Percentiles rank a stretch among this genome's conserved stretches.
phyloP scores from a whole-genome alignment of 2,113 vertebrate genomes.

The Mesocricetus auratus region DNA sequence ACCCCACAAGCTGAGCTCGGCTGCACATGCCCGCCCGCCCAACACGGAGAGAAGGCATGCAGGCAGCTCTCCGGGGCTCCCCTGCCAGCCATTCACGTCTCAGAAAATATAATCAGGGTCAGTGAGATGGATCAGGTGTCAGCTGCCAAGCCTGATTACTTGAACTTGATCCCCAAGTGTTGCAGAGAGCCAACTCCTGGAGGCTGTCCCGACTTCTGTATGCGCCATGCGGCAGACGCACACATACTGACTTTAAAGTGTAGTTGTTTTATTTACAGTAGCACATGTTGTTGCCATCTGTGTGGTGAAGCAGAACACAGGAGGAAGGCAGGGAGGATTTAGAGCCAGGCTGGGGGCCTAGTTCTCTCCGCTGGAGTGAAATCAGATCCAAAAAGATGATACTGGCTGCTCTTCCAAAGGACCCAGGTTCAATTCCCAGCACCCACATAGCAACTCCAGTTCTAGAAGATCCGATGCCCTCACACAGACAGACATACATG shows the following conservation, averaged over 20 bases:
- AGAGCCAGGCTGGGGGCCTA: not conserved
- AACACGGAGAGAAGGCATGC: not conserved
- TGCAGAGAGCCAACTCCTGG: not conserved
- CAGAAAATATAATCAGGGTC: not conserved
- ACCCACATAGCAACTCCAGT: too few relatives aligned
- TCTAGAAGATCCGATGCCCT: too few relatives aligned
- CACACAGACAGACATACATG: too few relatives aligned
- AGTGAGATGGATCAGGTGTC: not conserved
- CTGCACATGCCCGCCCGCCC: not conserved
- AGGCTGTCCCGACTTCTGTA: not conserved
- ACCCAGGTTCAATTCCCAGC: too few relatives aligned
- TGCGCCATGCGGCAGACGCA: not conserved
- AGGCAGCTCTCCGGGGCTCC: not conserved
- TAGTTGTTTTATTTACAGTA: not conserved
- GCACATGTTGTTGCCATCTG: not conserved
- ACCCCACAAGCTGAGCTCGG: not conserved
- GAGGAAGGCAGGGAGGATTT: not conserved
- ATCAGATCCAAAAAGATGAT: not conserved
- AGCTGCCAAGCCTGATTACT: not conserved
- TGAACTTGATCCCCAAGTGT: not conserved
- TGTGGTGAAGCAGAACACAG: not conserved
- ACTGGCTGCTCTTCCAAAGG: too few relatives aligned
- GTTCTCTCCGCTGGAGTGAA: not conserved
- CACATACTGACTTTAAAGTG: not conserved
- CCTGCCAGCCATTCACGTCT: not conserved